These are phyloP conservation scores for Drosophila miranda DNA, from an alignment of 1,140 invertebrate species.

Conservation along the genomic window DNA sequence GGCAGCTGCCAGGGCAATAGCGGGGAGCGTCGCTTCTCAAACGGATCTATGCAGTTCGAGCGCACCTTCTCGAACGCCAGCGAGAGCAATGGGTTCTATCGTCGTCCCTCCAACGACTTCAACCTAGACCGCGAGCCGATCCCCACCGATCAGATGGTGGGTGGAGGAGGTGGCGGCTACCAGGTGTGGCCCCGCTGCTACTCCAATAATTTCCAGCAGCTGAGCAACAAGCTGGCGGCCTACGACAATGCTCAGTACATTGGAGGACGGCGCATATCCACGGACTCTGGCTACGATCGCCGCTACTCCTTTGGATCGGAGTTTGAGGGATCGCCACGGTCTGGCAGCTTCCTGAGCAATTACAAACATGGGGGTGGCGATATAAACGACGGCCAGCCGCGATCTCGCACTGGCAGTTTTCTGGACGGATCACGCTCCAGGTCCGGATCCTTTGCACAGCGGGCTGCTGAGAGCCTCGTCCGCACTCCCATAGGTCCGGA, in stretches of 20 bases:
- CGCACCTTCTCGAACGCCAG: slow-evolving; percentile 76
- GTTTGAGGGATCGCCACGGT: slow-evolving; percentile 75
- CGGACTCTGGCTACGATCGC: slow-evolving; percentile 81
- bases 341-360: slow-evolving; percentile 73
- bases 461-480: slow-evolving; percentile 72
- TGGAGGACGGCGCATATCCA: slow-evolving; percentile 76
- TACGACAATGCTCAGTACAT: slow-evolving; percentile 80
- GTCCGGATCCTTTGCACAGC: slow-evolving; percentile 73
- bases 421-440: slow-evolving; percentile 75
- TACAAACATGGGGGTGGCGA: slow-evolving; percentile 66
- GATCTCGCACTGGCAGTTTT: slow-evolving; percentile 77
- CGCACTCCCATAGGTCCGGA: slow-evolving; percentile 81
- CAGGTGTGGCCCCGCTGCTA: slow-evolving; percentile 76
- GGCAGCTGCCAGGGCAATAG: slow-evolving; percentile 59
- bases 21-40: slow-evolving; percentile 73
- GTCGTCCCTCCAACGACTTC: slow-evolving; percentile 77
- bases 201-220: slow-evolving; percentile 76
- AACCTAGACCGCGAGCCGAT: slow-evolving; percentile 69
- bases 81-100: slow-evolving; percentile 68
- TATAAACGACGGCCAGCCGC: slow-evolving; percentile 64
- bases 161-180: slow-evolving; percentile 75
- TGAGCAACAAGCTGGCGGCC: slow-evolving; percentile 74
- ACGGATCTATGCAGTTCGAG: slow-evolving; percentile 80
- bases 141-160: slow-evolving; percentile 65
- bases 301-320: slow-evolving; percentile 79